Conservation (phyloP, 2,113 vertebrate genomes). For the Mugil cephalus region DNA sequence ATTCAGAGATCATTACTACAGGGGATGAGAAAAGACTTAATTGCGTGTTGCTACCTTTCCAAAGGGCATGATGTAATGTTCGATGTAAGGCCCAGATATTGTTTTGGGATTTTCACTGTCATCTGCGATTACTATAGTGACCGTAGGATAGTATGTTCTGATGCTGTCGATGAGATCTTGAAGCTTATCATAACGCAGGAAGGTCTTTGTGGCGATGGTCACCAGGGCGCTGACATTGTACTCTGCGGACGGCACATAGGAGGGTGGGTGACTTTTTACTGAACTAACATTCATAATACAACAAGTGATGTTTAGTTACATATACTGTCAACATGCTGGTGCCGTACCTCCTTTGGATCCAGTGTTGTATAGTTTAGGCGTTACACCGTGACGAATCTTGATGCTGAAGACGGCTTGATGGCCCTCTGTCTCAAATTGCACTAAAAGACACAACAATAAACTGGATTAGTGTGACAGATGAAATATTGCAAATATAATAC, state of each 20-base stretch:
- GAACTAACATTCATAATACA: no score
- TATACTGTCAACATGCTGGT: neutral
- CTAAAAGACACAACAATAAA: slow-evolving; percentile 79
- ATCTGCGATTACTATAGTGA: slow-evolving; percentile 91
- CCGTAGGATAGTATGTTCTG: slow-evolving; percentile 89
- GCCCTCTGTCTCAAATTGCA: slow-evolving; percentile 89
- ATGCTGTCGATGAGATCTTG: slow-evolving; percentile 90
- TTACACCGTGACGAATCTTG: slow-evolving; percentile 87
- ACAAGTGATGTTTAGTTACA: neutral
- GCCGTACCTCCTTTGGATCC: slow-evolving; percentile 75
- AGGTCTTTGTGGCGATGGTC: slow-evolving; percentile 93
- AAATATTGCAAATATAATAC: neutral
- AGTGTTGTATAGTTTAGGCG: slow-evolving; percentile 89
- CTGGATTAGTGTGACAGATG: neutral
- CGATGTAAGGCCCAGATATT: slow-evolving; percentile 87
- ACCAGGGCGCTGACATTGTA: slow-evolving; percentile 91
- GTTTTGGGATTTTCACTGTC: slow-evolving; percentile 88
- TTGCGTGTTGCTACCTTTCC: slow-evolving; percentile 85
- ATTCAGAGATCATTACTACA: neutral
- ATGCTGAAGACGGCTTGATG: slow-evolving; percentile 88
- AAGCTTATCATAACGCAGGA: slow-evolving; percentile 92
- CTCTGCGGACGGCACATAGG: slow-evolving; percentile 62
- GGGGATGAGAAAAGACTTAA: neutral
- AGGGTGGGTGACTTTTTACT: neutral
- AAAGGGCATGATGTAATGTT: slow-evolving; percentile 96